phyloP scores from a whole-genome alignment of 53 echinoderm and acorn worm species.

The Zoroaster sp. region DNA sequence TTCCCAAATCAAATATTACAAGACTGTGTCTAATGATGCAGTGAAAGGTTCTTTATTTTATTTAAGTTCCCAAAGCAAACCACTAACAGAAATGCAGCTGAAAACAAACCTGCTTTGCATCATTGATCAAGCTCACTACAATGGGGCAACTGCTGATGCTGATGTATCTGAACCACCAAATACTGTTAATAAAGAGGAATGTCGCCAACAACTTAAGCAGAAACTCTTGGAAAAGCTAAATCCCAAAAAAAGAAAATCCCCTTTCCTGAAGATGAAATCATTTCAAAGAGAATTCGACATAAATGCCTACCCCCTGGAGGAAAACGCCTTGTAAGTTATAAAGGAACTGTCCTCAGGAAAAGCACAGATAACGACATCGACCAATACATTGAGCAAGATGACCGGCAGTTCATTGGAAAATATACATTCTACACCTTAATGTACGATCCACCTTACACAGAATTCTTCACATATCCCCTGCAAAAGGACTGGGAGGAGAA shows the following conservation, averaged over 20 bases:
- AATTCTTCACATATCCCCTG: no score
- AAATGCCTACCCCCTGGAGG: slow-evolving; percentile 8
- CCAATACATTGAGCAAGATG: slow-evolving; percentile 38
- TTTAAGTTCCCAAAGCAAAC: slow-evolving; percentile 11
- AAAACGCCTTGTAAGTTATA: background rate
- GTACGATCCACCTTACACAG: no score
- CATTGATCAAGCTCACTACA: background rate
- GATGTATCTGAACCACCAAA: background rate
- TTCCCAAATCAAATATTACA: slow-evolving; percentile 38
- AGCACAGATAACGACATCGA: slow-evolving; percentile 27
- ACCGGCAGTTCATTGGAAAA: no score
- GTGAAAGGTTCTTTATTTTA: slow-evolving; percentile 6
- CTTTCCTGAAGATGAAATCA: slow-evolving; percentile 48
- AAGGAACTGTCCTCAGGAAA: slow-evolving; percentile 24
- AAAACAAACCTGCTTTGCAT: background rate
- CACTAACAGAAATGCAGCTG: background rate
- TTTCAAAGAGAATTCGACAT: background rate
- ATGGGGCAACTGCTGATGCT: background rate
- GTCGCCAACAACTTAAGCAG: no score
- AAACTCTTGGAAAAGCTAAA: background rate
- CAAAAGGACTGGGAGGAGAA: no score
- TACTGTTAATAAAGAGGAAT: background rate
- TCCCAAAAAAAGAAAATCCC: slow-evolving; percentile 9
- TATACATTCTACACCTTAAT: no score
- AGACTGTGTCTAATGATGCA: slow-evolving; percentile 20